A percentile compares a stretch with the other conserved stretches of the same genome.
Evolutionary conservation across 2,113 vertebrate species (phyloP).

Genomic region (Amazona vittata): DNA sequence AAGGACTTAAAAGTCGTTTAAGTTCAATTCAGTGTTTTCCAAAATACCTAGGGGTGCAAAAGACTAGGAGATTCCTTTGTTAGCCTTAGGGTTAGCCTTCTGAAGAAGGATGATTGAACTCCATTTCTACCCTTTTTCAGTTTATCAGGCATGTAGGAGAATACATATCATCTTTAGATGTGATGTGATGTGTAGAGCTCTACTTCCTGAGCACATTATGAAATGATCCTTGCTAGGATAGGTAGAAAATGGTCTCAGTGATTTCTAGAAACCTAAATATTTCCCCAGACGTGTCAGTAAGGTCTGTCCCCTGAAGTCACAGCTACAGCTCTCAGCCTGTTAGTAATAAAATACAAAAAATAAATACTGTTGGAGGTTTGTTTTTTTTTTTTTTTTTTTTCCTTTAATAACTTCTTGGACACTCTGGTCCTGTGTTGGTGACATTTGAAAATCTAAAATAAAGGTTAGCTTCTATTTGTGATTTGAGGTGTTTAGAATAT

Average conservation of each 20-base stretch:
- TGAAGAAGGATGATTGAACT: background rate
- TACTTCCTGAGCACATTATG: accelerated
- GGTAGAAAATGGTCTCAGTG: background rate
- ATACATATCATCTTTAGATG: background rate
- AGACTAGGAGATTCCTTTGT: background rate
- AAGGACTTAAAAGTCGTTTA: background rate
- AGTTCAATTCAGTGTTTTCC: background rate
- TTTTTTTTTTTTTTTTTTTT: background rate
- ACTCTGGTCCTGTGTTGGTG: background rate
- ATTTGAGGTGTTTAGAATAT: background rate
- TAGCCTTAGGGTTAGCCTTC: background rate
- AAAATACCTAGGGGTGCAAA: background rate
- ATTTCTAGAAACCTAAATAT: background rate
- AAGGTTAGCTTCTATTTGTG: background rate
- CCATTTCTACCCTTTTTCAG: background rate
- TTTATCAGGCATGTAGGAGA: background rate
- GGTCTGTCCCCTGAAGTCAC: background rate
- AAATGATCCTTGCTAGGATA: background rate
- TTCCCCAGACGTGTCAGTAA: background rate
- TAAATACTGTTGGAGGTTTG: too few relatives aligned
- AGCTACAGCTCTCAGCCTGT: background rate
- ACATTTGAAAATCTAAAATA: background rate
- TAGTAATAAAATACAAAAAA: background rate
- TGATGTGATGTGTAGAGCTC: background rate
- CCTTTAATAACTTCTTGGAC: background rate